Percentiles rank a stretch among this genome's conserved stretches.
Conservation (phyloP, 2,888 invertebrate species). For the Timema cristinae region DNA sequence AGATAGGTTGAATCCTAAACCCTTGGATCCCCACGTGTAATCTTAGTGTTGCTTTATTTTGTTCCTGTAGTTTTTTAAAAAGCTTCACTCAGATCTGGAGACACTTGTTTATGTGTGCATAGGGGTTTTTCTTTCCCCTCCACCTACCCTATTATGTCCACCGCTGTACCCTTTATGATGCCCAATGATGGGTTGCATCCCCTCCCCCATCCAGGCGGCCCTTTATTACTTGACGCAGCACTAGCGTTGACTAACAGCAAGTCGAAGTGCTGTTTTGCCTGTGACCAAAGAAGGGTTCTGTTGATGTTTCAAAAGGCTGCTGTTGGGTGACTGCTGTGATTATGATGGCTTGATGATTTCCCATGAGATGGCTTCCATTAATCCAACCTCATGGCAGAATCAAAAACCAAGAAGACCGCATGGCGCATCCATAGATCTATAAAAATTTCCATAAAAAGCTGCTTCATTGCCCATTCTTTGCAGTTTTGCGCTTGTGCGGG, state of each 20-base stretch:
- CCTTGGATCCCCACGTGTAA: constrained; percentile 71
- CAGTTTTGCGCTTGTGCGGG: constrained; percentile 47
- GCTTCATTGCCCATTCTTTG: constrained; percentile 57
- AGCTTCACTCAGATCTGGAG: constrained; percentile 59
- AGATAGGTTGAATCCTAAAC: constrained; percentile 67
- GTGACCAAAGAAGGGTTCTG: constrained; percentile 75
- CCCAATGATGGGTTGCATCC: constrained; percentile 64
- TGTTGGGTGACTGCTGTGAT: constrained; percentile 42
- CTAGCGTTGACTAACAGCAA: constrained; percentile 68
- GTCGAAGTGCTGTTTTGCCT: constrained; percentile 79
- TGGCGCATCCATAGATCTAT: constrained; percentile 48
- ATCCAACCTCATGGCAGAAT: constrained; percentile 36
- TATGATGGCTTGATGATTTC: constrained; percentile 37
- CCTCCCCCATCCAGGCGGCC: constrained; percentile 43
- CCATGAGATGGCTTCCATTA: constrained; percentile 39
- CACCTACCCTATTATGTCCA: constrained; percentile 32
- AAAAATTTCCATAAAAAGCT: constrained; percentile 53
- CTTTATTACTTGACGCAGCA: constrained; percentile 41
- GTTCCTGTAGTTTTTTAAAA: constrained; percentile 64
- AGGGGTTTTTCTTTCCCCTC: constrained; percentile 45
- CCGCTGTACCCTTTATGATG: constrained; percentile 31
- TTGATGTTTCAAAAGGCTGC: constrained; percentile 58
- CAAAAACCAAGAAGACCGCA: constrained; percentile 49
- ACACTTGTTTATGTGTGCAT: constrained; percentile 48
- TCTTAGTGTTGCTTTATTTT: constrained; percentile 74